Base-by-base conservation (phyloP, 2,113 vertebrate genomes). In the Nerophis lumbriciformis region DNA sequence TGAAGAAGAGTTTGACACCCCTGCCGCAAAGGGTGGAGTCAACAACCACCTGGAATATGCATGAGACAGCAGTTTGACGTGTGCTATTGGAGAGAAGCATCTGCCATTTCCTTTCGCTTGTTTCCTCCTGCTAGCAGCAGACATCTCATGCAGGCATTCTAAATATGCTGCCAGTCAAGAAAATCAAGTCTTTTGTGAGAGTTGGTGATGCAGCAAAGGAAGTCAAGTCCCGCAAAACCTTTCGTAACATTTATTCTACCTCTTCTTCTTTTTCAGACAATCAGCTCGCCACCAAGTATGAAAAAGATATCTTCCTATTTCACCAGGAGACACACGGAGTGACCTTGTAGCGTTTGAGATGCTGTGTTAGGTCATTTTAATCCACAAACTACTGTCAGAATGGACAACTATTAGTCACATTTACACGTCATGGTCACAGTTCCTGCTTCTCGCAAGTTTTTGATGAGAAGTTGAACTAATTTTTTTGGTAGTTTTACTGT, bases 221-320 rank as follows among this genome's bases (percentile, higher is more conserved):
- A 28, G 28, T 28, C 28, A 28, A 21, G 3, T 57, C 37, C 19
- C 4, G 16, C 48, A 9, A 4, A 12, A 12, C 3, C 13, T 55
- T 38, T 14, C 47, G 8, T 7, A 16, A 28, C 37, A 67, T 36
- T 57, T 21, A 28, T 55, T 2, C 35, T 42, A 28, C 52, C 12
- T 19, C 28, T 39, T n/a, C 56, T 72, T 59, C 39, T 78, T 73
- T 66, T 85, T 9, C 77, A 97, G 93, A 80, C 79, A 67, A 69
- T 76, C 65, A 69, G 78, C 58, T 88, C 90, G n/a, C 91, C 92
- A 10, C 80, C 79, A 61, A 91, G 85, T 72, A 94, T 92, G 89
- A 94, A 94, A 87, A 98, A 97, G 83, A 99, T 99, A 80, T 97
- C 93, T 59, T 91, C 88, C 0, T 98, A 98, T 82, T 99, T 99